phyloP scores from a whole-genome alignment of 1,140 invertebrate species.

The Andrena cerasifolii region DNA sequence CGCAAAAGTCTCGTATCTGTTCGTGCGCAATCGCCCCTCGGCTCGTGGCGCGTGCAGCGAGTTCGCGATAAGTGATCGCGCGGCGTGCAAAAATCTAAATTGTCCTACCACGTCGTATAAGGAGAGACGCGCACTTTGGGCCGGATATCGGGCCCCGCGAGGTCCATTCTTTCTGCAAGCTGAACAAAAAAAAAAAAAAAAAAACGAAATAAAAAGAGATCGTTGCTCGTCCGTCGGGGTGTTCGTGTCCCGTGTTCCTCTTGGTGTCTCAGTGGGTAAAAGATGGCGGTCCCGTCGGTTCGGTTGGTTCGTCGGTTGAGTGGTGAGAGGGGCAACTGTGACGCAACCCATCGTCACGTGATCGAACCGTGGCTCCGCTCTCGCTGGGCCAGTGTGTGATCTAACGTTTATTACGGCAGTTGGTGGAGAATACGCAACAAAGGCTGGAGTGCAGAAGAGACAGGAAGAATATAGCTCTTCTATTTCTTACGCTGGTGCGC shows the following conservation, averaged over 20 bases:
- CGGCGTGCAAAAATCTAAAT: constrained; percentile 2
- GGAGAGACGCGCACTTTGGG: too few species aligned
- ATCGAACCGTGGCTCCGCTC: constrained; percentile 74
- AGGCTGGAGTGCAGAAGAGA: constrained; percentile 55
- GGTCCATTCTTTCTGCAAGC: not conserved
- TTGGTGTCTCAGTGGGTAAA: constrained; percentile 69
- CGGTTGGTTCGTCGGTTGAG: constrained; percentile 57
- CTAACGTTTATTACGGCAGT: constrained; percentile 79
- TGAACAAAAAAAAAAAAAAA: constrained; percentile 8
- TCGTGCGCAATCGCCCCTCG: not conserved
- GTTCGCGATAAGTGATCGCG: constrained; percentile 15
- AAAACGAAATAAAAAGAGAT: constrained; percentile 38
- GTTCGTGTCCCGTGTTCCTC: constrained; percentile 42
- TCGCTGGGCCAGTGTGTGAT: constrained; percentile 80
- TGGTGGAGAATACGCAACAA: constrained; percentile 69
- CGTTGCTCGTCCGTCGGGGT: constrained; percentile 45
- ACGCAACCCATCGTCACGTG: constrained; percentile 73
- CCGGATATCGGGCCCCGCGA: not conserved
- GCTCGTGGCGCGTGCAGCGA: not conserved
- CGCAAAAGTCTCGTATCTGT: too few species aligned
- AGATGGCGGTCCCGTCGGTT: constrained; percentile 75
- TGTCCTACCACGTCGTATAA: not conserved
- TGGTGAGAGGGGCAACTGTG: constrained; percentile 65
- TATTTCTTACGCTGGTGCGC: not conserved
- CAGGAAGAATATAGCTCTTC: constrained; percentile 31